These are phyloP conservation scores for Rhynchotus rufescens DNA, from an alignment of 2,797 vertebrate species.

Conservation along the genomic window DNA sequence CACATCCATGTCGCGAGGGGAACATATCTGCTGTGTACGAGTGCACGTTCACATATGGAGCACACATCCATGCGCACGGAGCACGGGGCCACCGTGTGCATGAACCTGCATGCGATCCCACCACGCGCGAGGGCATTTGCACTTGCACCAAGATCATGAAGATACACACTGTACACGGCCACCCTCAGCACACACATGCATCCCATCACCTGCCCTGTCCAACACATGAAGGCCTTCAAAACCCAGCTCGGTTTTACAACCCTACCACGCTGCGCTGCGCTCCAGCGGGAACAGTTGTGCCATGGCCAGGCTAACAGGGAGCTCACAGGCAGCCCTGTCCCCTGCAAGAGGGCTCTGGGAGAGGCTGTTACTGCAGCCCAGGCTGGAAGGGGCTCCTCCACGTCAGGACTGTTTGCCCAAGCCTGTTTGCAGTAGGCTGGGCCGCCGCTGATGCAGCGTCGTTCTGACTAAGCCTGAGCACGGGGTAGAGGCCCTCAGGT, in stretches of 20 bases:
- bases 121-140: accelerated
- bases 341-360: background rate
- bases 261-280: accelerated
- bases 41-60: background rate
- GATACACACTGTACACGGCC: background rate
- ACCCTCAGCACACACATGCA: accelerated
- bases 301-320: background rate
- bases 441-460: background rate
- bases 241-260: accelerated
- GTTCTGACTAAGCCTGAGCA: slow-evolving; percentile 15
- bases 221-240: background rate
- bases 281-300: background rate
- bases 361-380: background rate
- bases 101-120: background rate
- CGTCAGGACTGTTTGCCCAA: slow-evolving; percentile 8
- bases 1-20: accelerated
- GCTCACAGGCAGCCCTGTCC: accelerated
- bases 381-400: background rate
- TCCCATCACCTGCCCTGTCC: background rate
- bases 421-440: slow-evolving; percentile 37
- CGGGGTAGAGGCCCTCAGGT: background rate
- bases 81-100: accelerated
- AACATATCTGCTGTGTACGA: background rate
- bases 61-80: accelerated
- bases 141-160: background rate